phyloP scores from a whole-genome alignment of 2,888 invertebrate species.

The Thalpophila matura region DNA sequence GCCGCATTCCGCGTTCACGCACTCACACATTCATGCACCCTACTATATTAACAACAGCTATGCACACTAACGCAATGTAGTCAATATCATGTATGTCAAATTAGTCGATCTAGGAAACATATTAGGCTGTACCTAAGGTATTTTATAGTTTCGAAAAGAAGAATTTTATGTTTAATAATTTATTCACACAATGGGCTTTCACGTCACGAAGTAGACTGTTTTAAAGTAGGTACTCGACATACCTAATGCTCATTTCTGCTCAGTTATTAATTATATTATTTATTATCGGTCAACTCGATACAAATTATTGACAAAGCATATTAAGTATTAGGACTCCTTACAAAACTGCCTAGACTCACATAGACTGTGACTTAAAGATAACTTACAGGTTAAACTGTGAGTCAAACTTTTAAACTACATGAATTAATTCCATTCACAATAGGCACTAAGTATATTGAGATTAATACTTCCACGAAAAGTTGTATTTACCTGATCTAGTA shows the following conservation, averaged over 20 bases:
- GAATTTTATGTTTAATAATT: neutral
- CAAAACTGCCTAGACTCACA: neutral
- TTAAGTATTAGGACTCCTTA: neutral
- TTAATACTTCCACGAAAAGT: neutral
- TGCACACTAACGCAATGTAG: slow-evolving; percentile 45
- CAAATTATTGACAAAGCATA: too few species aligned
- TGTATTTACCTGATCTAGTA: neutral
- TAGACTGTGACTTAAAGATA: too few species aligned
- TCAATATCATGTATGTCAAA: slow-evolving; percentile 32
- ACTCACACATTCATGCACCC: slow-evolving; percentile 66
- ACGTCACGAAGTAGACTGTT: too few species aligned
- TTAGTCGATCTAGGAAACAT: slow-evolving; percentile 32
- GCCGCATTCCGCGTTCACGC: slow-evolving; percentile 82
- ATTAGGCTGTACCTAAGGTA: slow-evolving; percentile 1
- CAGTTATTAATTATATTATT: neutral
- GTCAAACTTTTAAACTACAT: too few species aligned
- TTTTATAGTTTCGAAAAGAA: slow-evolving; percentile 7
- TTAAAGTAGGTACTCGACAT: too few species aligned
- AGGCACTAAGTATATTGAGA: neutral
- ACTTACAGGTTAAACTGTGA: too few species aligned
- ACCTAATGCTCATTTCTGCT: neutral
- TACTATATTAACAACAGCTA: slow-evolving; percentile 29
- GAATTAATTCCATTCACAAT: too few species aligned
- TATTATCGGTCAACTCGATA: neutral
- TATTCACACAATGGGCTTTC: neutral